Base-by-base conservation (phyloP, 2,888 invertebrate genomes). In the Anodontia alba region DNA sequence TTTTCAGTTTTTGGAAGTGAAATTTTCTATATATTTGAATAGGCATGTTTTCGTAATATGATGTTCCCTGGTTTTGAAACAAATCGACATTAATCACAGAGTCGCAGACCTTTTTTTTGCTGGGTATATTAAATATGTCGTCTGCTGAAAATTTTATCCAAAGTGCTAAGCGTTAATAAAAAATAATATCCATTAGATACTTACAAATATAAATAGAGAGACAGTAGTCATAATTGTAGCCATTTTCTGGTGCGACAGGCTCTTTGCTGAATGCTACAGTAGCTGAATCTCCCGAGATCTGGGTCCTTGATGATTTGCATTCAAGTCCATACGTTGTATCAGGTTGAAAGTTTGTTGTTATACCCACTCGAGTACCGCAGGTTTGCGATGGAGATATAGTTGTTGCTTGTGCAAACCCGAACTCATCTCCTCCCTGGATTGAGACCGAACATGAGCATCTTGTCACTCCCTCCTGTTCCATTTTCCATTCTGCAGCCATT, bases 401-500 rank as follows among this genome's bases (percentile, higher is more conserved):
- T 33, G 62, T 62, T 17, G 62, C 62, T 33, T 33, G 31, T 33
- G 62, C 15, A n/a, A 62, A 7, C 33, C 62, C 31, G 33, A 62
- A 62, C 29, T 20, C 10, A 62, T 62, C n/a, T 69, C 69, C 69
- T 15, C 69, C 69, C 15, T 26, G 12, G 1, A 69, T 7, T 26
- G 46, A 29, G 31, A 78, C 29, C 8, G 33, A 33, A 31, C 78
- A 78, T 23, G 57, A 43, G 46, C 78, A 78, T 10, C 51, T 38
- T 8, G 69, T 31, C 0, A 66, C 70, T 46, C 2, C 46, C 17
- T 43, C 29, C 3, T 26, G 26, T 33, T 23, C 20, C 49, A 70
- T 46, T n/a, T 8, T 43, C 23, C n/a, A 1, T 15, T 43, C 46
- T 7, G 70, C 70, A 17, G 70, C 70, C 70, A 43, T 46, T 46